Evolutionary conservation across 2,113 vertebrate genomes (phyloP).

Genomic region (Gadus chalcogrammus): DNA sequence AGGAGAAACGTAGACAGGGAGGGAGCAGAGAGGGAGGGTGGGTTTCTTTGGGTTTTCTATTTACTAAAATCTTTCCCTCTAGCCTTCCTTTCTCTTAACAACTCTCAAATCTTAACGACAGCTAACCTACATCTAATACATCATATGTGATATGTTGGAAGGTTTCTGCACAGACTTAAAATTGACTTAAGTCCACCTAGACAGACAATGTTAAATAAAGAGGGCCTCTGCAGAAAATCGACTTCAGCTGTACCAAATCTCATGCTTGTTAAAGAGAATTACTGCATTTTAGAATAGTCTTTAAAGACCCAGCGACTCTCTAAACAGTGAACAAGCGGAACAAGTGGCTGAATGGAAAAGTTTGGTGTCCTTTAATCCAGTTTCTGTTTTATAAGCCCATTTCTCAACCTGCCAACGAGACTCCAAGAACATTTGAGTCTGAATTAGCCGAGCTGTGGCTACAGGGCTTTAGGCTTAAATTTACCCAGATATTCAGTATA

Average conservation of each 20-base stretch:
- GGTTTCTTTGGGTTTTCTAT: too few relatives aligned
- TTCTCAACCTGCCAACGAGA: slow-evolving; percentile 34
- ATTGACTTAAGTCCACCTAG: too few relatives aligned
- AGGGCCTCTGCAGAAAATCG: too few relatives aligned
- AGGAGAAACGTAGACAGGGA: too few relatives aligned
- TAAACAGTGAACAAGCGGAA: slow-evolving; percentile 10
- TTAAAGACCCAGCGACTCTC: neutral
- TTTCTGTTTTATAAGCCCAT: slow-evolving; percentile 16
- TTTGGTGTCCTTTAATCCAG: slow-evolving; percentile 17
- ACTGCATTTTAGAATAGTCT: slow-evolving; percentile 7
- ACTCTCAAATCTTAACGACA: too few relatives aligned
- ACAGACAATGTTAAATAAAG: too few relatives aligned
- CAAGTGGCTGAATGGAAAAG: slow-evolving; percentile 43
- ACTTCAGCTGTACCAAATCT: neutral
- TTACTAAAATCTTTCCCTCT: too few relatives aligned
- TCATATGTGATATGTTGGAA: too few relatives aligned
- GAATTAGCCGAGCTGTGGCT: slow-evolving; percentile 42
- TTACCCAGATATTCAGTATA: slow-evolving; percentile 29
- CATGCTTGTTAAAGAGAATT: slow-evolving; percentile 5
- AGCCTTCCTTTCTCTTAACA: too few relatives aligned
- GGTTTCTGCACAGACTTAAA: too few relatives aligned
- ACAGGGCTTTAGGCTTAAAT: slow-evolving; percentile 27
- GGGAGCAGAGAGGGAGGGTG: too few relatives aligned
- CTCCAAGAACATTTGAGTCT: slow-evolving; percentile 41
- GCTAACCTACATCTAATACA: too few relatives aligned